Evolutionary conservation across 2,113 vertebrate genomes (phyloP).

Genomic region (Rousettus leschenaultii): DNA sequence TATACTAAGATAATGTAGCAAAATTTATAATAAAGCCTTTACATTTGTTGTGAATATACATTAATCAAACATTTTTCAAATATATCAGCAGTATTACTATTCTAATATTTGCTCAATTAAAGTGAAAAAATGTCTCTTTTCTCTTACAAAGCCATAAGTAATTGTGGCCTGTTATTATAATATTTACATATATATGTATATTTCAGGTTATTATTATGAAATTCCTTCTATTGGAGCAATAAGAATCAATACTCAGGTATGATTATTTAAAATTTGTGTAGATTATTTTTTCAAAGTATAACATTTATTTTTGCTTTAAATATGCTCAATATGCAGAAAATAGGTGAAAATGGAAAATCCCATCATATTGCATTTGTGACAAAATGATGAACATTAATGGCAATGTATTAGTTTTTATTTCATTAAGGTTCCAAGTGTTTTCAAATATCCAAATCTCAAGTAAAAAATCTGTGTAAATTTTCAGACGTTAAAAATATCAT

Average conservation of each 20-base stretch:
- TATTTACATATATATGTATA: conserved; percentile 31
- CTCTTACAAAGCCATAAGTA: not conserved
- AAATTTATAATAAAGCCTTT: not conserved
- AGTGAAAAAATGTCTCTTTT: not conserved
- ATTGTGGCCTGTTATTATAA: not conserved
- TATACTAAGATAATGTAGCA: not conserved
- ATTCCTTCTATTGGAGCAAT: conserved; percentile 98
- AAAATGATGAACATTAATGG: not conserved
- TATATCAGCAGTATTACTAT: not conserved
- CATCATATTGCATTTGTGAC: not conserved
- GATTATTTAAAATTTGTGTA: not conserved
- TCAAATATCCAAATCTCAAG: not conserved
- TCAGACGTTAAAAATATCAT: not conserved
- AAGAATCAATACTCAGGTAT: conserved; percentile 98
- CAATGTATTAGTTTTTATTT: not conserved
- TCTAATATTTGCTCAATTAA: not conserved
- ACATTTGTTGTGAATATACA: not conserved
- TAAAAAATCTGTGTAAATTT: not conserved
- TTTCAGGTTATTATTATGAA: conserved; percentile 97
- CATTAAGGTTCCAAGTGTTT: not conserved
- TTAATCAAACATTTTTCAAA: not conserved
- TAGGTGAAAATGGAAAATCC: not conserved
- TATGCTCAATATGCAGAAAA: not conserved
- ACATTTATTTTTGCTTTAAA: not conserved
- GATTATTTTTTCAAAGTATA: not conserved